Evolutionary conservation across 2,888 invertebrate species (phyloP), one percentile per base, ranked within the genome.

Genomic region (Alloscopus bannaensis): DNA sequence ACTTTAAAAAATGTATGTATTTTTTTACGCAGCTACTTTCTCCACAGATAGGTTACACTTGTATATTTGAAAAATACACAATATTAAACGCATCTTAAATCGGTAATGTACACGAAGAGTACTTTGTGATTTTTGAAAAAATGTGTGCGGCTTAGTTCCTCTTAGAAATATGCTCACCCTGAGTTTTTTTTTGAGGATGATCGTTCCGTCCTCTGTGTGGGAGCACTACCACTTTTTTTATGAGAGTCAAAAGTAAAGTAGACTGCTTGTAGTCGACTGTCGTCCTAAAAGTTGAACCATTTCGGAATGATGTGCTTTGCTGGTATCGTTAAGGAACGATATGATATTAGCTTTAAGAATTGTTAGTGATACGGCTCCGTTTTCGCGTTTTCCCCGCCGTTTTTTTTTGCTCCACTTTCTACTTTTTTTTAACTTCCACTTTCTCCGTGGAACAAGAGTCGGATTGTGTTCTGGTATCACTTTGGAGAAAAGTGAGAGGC

Each of bases 401-500:
- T 55, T 20, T 16, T 60, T 40, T 42, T 47, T 62, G 28, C 28
- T 42, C 36, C 16, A 52, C 8, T 36, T 13, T 36, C 36, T 8
- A 36, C 36, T 50, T 50, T 50, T 50, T 50, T 50, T 50, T 18
- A 18, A 50, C n/a, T 50, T 50, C n/a, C 50, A 6, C 20, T 18
- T 50, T 18, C 18, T 50, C 20, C 8, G 50, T 4, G 13, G 50
- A 50, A n/a, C 20, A 20, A 42, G 26, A 59, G 47, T 26, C 22
- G 57, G 68, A 47, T 69, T 59, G 55, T 70, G 69, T 71, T 76
- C 6, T 13, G 13, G 36, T n/a, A n/a, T n/a, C n/a, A 81, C 77
- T 81, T 72, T 69, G 69, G 68, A 60, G 68, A 69, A 73, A 72
- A 76, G 72, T 66, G 68, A 65, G 72, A 68, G 36, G 73, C 64